These are phyloP conservation scores for Drosophila buzzatii DNA, from an alignment of 2,888 invertebrate genomes.

Conservation along the genomic window DNA sequence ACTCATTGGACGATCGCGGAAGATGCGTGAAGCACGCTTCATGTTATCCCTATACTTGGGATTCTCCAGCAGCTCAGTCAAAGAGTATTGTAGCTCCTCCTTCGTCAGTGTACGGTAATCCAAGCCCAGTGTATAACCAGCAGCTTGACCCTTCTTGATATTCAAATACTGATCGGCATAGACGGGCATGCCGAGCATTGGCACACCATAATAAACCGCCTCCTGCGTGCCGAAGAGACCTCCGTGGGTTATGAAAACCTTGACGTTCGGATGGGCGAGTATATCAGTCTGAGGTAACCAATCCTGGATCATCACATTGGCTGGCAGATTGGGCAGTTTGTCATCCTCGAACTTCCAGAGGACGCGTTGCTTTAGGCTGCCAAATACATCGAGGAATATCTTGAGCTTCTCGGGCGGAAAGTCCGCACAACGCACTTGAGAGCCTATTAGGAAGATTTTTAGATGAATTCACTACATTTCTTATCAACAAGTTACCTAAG, in stretches of 20 bases:
- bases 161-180: slow-evolving; percentile 83
- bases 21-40: slow-evolving; percentile 71
- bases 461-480: background rate
- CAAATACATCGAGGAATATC: slow-evolving; percentile 83
- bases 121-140: slow-evolving; percentile 76
- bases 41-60: slow-evolving; percentile 80
- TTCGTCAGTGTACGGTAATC: slow-evolving; percentile 70
- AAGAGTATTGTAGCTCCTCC: slow-evolving; percentile 57
- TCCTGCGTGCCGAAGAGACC: slow-evolving; percentile 83
- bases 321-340: slow-evolving; percentile 76
- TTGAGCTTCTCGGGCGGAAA: slow-evolving; percentile 82
- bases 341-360: slow-evolving; percentile 86
- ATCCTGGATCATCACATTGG: slow-evolving; percentile 84
- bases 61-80: slow-evolving; percentile 82
- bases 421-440: slow-evolving; percentile 83
- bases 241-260: slow-evolving; percentile 84
- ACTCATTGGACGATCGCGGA: slow-evolving; percentile 78
- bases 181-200: slow-evolving; percentile 84
- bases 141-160: slow-evolving; percentile 63
- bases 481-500: slow-evolving; percentile 66
- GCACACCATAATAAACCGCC: slow-evolving; percentile 82
- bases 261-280: slow-evolving; percentile 83
- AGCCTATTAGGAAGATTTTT: slow-evolving; percentile 68
- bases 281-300: slow-evolving; percentile 86
- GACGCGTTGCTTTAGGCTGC: slow-evolving; percentile 83